These are phyloP conservation scores for Tanaodytes sp. DNA, from an alignment of 2,888 invertebrate genomes.

Conservation along the genomic window DNA sequence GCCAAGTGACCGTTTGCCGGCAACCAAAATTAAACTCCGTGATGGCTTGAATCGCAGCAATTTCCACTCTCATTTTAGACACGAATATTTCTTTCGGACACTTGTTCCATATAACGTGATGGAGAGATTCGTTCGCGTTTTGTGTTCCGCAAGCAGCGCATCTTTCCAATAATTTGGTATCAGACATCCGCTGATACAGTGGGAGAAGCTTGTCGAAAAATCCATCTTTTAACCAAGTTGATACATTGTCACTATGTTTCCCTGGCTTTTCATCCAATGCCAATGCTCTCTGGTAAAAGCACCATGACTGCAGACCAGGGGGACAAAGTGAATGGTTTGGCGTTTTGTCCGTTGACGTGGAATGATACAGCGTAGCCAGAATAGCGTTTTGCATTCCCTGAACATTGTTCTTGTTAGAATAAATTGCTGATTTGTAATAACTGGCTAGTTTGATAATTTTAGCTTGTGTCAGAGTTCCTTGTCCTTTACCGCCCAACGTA, in stretches of 20 bases:
- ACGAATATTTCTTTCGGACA: too few relatives aligned
- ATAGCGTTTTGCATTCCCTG: constrained; percentile 25
- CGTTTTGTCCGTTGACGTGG: constrained; percentile 13
- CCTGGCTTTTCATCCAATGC: constrained; percentile 8
- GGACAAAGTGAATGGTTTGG: constrained; percentile 19
- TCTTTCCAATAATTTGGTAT: not conserved
- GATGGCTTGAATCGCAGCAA: constrained; percentile 9
- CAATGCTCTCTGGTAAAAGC: constrained; percentile 25
- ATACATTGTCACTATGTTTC: too few relatives aligned
- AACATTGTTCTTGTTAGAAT: constrained; percentile 27
- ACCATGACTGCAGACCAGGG: constrained; percentile 16
- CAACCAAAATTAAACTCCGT: not conserved
- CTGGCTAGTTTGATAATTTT: too few relatives aligned
- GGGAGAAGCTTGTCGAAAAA: not conserved
- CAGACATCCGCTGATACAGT: constrained; percentile 4
- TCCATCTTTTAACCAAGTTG: constrained; percentile 9
- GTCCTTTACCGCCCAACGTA: too few relatives aligned
- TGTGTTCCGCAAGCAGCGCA: not conserved
- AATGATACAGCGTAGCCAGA: constrained; percentile 19
- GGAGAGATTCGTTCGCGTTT: constrained; percentile 10
- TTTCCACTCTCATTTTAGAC: too few relatives aligned
- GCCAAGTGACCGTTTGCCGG: not conserved
- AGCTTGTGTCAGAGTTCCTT: too few relatives aligned
- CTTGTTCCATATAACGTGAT: too few relatives aligned
- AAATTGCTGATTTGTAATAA: too few relatives aligned